Percentiles rank a stretch among this genome's conserved stretches.
phyloP scores from a whole-genome alignment of 2,888 invertebrate genomes.

The Rhamnusium bicolor region DNA sequence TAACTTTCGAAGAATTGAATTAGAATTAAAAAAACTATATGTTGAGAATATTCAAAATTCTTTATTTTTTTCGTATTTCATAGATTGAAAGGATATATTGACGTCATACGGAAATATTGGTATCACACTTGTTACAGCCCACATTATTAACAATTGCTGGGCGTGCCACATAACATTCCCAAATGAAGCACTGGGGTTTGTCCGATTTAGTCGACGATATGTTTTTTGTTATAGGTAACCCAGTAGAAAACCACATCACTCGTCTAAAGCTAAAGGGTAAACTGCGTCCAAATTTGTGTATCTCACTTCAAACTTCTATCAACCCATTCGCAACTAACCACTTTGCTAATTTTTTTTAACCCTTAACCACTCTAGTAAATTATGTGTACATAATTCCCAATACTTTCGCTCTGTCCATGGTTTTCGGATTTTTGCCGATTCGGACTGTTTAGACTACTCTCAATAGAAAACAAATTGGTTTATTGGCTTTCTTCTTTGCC shows the following conservation, averaged over 20 bases:
- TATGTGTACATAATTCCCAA: not conserved
- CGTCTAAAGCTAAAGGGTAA: slow-evolving; percentile 20
- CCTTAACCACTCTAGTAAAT: not conserved
- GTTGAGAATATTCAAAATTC: too few species aligned
- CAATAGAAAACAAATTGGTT: too few species aligned
- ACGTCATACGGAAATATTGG: not conserved
- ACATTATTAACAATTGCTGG: not conserved
- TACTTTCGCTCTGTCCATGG: not conserved
- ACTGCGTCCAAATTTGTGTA: slow-evolving; percentile 16
- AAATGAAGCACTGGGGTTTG: slow-evolving; percentile 14
- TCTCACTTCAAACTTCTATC: not conserved
- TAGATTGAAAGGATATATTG: too few species aligned
- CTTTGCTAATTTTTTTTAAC: not conserved
- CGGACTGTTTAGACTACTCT: too few species aligned
- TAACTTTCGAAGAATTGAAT: too few species aligned
- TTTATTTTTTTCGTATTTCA: too few species aligned
- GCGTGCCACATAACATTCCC: not conserved
- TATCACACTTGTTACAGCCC: not conserved
- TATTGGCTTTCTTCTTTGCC: too few species aligned
- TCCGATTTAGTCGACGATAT: slow-evolving; percentile 18
- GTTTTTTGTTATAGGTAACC: slow-evolving; percentile 23
- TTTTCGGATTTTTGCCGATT: not conserved
- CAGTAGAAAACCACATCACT: slow-evolving; percentile 8
- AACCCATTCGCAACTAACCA: not conserved
- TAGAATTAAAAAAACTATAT: too few species aligned